phyloP scores from a whole-genome alignment of 2,888 invertebrate species.

The Rhorus exstirpatorius region DNA sequence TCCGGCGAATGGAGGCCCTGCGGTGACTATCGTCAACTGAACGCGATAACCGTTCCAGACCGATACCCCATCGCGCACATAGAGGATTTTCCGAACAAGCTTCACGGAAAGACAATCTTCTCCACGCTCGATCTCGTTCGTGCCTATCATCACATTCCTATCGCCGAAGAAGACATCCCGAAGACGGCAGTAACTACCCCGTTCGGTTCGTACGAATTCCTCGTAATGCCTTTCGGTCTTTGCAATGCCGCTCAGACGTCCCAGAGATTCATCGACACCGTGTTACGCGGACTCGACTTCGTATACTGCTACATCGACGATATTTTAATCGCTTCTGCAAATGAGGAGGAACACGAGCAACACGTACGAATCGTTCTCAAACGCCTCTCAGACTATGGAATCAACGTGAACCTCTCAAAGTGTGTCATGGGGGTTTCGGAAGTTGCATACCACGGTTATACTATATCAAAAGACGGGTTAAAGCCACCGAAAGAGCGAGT shows the following conservation, averaged over 20 bases:
- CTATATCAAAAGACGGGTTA: neutral
- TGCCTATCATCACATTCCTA: conserved; percentile 71
- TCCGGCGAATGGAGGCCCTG: conserved; percentile 11
- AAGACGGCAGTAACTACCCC: conserved; percentile 78
- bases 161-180: no score
- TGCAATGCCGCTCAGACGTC: no score
- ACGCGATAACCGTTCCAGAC: no score
- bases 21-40: conserved; percentile 46
- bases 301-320: no score
- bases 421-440: neutral
- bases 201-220: conserved; percentile 73
- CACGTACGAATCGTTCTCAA: neutral
- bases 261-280: neutral
- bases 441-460: neutral
- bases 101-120: conserved; percentile 50
- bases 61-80: no score
- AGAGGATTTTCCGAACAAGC: no score
- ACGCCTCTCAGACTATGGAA: neutral
- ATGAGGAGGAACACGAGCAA: neutral
- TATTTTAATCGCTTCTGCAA: no score
- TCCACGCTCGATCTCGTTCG: conserved; percentile 58
- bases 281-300: neutral
- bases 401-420: conserved; percentile 5
- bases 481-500: neutral
- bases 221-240: no score